Conservation (phyloP, 2,888 invertebrate species). For the Creontiades dilutus region DNA sequence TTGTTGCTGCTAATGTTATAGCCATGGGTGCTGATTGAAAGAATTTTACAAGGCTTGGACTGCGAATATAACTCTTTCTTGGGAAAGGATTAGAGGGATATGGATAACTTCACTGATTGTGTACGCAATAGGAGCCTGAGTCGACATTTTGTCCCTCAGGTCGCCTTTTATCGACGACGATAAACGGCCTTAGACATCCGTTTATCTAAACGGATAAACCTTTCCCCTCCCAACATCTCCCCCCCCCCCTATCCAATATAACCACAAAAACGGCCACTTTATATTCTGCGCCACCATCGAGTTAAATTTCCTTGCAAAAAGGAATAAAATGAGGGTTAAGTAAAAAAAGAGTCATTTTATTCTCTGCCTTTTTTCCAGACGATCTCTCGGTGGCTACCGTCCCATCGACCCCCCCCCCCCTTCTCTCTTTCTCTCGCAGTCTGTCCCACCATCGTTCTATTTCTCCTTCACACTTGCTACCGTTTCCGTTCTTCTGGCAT, state of each 20-base stretch:
- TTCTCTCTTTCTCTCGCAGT: background rate
- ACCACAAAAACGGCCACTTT: conserved; percentile 31
- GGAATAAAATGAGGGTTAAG: background rate
- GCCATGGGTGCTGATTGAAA: too few relatives aligned
- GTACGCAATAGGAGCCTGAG: too few relatives aligned
- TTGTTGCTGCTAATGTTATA: too few relatives aligned
- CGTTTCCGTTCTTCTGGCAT: conserved; percentile 5
- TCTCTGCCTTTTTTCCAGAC: background rate
- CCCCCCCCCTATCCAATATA: too few relatives aligned
- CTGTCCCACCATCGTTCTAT: background rate
- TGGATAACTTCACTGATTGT: too few relatives aligned
- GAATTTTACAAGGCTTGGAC: too few relatives aligned
- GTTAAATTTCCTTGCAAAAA: conserved; percentile 28
- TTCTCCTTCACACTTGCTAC: background rate
- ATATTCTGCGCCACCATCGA: background rate
- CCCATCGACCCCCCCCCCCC: background rate
- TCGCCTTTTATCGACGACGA: background rate
- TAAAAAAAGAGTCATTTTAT: conserved; percentile 20
- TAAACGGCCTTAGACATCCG: background rate
- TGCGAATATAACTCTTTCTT: too few relatives aligned
- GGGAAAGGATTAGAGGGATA: too few relatives aligned
- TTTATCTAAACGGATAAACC: too few relatives aligned
- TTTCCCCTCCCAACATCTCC: too few relatives aligned
- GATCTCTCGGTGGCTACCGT: background rate
- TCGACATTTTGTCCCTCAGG: background rate